phyloP scores from a whole-genome alignment of 2,888 invertebrate species.

The Pseudolycoriella hygida region DNA sequence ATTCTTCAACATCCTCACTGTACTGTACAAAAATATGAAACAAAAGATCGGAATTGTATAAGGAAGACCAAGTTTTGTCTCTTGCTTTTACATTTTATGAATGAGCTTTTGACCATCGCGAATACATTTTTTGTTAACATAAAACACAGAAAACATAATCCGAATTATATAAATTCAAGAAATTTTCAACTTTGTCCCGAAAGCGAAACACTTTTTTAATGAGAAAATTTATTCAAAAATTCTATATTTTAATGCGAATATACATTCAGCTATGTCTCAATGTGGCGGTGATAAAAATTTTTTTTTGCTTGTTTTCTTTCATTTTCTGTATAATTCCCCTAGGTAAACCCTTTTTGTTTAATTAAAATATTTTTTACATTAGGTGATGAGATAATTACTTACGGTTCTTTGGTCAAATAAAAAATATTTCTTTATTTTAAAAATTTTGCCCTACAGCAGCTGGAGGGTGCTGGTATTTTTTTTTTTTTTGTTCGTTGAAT shows the following conservation, averaged over 20 bases:
- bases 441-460: not conserved
- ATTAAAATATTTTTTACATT: slow-evolving; percentile 8
- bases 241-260: not conserved
- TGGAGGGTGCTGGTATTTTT: not conserved
- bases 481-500: too few relatives aligned
- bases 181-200: not conserved
- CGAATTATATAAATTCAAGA: not conserved
- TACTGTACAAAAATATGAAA: too few relatives aligned
- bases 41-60: too few relatives aligned
- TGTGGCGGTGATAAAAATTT: not conserved
- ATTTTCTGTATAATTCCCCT: not conserved
- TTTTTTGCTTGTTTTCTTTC: not conserved
- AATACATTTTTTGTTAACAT: too few relatives aligned
- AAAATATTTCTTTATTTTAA: not conserved
- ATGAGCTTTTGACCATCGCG: too few relatives aligned
- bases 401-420: slow-evolving; percentile 1
- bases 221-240: slow-evolving; percentile 10
- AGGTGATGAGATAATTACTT: slow-evolving; percentile 8
- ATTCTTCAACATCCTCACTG: too few relatives aligned
- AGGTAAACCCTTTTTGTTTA: slow-evolving; percentile 6
- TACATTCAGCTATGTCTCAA: too few relatives aligned
- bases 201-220: slow-evolving; percentile 7
- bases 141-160: too few relatives aligned
- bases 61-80: too few relatives aligned
- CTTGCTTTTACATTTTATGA: too few relatives aligned